Conservation (phyloP, 2,888 invertebrate genomes). For the Troides aeacus region DNA sequence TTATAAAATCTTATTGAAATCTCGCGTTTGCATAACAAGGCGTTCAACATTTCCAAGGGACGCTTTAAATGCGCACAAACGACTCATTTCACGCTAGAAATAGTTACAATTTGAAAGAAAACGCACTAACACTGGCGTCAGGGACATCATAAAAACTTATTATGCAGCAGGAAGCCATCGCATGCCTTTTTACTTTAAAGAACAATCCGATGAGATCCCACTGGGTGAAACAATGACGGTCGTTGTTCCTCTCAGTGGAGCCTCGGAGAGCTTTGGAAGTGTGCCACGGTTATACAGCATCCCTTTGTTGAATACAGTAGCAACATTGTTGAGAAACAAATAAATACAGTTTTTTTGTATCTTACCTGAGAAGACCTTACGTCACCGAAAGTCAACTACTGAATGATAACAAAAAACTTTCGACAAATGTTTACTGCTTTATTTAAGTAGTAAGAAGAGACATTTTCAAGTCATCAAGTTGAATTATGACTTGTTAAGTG, state of each 20-base stretch:
- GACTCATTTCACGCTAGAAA: constrained; percentile 36
- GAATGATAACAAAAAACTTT: constrained; percentile 4
- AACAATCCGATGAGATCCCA: constrained; percentile 46
- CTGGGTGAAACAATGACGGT: constrained; percentile 41
- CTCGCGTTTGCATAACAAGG: constrained; percentile 7
- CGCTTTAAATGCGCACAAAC: constrained; percentile 22
- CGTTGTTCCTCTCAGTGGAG: constrained; percentile 36
- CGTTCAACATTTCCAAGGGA: constrained; percentile 13
- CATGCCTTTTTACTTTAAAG: constrained; percentile 50
- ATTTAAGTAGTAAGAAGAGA: background rate
- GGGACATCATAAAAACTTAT: constrained; percentile 58
- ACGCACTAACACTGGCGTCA: constrained; percentile 47
- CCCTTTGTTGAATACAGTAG: constrained; percentile 54
- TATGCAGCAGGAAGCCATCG: constrained; percentile 42
- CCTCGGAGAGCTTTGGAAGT: constrained; percentile 38
- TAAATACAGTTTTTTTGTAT: constrained; percentile 37
- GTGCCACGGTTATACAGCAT: constrained; percentile 39
- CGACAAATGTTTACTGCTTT: constrained; percentile 13
- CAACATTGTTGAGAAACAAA: constrained; percentile 48
- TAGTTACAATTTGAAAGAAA: constrained; percentile 44
- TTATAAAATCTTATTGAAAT: constrained; percentile 11
- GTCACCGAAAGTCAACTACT: background rate
- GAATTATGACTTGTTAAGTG: too few relatives aligned
- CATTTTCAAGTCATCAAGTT: too few relatives aligned
- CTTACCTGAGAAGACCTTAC: constrained; percentile 20